These are phyloP conservation scores for Plestiodon gilberti DNA, from an alignment of 2,113 vertebrate genomes.

Conservation along the genomic window DNA sequence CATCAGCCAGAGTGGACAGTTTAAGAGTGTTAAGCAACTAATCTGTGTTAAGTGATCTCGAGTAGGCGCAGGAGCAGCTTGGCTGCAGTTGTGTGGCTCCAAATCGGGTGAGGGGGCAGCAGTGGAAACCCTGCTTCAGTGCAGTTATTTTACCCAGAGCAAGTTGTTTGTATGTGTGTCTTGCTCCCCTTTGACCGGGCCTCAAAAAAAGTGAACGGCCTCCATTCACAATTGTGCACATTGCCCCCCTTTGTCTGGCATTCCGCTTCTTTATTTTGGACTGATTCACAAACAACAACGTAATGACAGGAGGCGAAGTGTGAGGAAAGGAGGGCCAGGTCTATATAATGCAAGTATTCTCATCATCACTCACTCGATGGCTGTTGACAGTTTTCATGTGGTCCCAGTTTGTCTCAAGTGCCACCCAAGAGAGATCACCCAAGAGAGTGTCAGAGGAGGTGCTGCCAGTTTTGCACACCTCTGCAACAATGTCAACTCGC, in stretches of 20 bases:
- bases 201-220: neutral
- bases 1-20: neutral
- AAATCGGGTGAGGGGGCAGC: neutral
- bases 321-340: neutral
- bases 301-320: neutral
- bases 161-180: neutral
- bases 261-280: neutral
- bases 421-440: too few relatives aligned
- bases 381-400: too few relatives aligned
- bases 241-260: too few relatives aligned
- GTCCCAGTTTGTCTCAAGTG: too few relatives aligned
- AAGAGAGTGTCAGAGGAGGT: too few relatives aligned
- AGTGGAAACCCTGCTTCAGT: neutral
- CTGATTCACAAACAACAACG: neutral
- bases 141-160: neutral
- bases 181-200: neutral
- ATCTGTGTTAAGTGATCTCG: neutral
- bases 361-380: too few relatives aligned
- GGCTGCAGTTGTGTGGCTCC: neutral
- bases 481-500: too few relatives aligned
- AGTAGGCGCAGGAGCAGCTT: neutral
- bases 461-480: too few relatives aligned
- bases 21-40: neutral
- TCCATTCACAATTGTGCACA: neutral
- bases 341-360: neutral